A percentile compares a stretch with the other conserved stretches of the same genome.
phyloP scores from a whole-genome alignment of 2,888 invertebrate genomes.

The Anaspis maculata region DNA sequence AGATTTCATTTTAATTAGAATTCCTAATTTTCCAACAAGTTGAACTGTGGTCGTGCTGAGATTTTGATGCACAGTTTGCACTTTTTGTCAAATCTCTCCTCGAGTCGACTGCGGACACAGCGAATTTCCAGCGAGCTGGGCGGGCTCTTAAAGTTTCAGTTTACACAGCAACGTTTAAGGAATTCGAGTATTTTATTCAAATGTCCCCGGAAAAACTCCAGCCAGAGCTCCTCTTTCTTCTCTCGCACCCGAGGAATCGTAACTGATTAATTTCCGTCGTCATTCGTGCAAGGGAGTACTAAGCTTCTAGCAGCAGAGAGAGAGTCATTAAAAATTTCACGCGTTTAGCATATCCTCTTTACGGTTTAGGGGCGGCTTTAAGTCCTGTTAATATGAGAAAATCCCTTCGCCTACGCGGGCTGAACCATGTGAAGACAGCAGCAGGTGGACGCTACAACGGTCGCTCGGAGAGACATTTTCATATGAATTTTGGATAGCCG shows the following conservation, averaged over 20 bases:
- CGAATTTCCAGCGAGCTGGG: conserved; percentile 22
- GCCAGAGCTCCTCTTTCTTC: too few species aligned
- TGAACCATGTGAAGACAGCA: conserved; percentile 17
- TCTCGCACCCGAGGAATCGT: not conserved
- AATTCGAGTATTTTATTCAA: conserved; percentile 18
- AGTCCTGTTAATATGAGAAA: conserved; percentile 14
- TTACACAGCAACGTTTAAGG: conserved; percentile 19
- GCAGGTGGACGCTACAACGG: conserved; percentile 17
- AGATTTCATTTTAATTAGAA: conserved; percentile 24
- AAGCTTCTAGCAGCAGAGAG: not conserved
- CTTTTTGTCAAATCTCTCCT: conserved; percentile 25
- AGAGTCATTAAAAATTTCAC: conserved; percentile 4
- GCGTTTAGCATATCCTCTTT: conserved; percentile 5
- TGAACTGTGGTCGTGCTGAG: conserved; percentile 21
- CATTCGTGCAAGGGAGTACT: too few species aligned
- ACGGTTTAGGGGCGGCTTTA: conserved; percentile 6
- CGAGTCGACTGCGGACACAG: too few species aligned
- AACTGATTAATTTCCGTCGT: too few species aligned
- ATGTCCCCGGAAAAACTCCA: conserved; percentile 6
- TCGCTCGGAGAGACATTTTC: conserved; percentile 10
- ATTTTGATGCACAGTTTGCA: conserved; percentile 27
- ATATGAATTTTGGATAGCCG: conserved; percentile 18
- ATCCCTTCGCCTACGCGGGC: conserved; percentile 7
- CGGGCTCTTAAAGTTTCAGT: conserved; percentile 16
- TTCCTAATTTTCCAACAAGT: conserved; percentile 24